Base-by-base conservation (phyloP, 2,113 vertebrate genomes). In the Percina caprodes region DNA sequence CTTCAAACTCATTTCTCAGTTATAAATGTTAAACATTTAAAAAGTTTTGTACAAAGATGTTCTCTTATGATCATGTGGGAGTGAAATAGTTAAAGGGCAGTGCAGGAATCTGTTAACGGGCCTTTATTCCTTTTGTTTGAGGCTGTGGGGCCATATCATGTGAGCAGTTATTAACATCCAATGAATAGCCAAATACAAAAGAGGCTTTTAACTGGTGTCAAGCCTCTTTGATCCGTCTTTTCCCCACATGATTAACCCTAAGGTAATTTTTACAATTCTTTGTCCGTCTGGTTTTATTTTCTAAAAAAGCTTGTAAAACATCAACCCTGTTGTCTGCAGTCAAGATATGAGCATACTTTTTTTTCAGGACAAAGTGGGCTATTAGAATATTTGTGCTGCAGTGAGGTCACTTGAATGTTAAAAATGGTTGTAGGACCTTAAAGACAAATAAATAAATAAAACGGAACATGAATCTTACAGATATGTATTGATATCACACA, bases 151-250 rank as follows among this genome's bases (percentile, higher is more conserved):
- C 4, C 10, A 35, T 51, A 52, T 61, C 70, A 65, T 69, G 70
- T 26, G 74, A 79, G 54, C 69, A 67, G 33, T 65, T 58, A 48
- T 24, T 67, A 63, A 67, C 67, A 55, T 52, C 24, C 52, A 67
- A 51, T 88, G 51, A 85, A 68, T 35, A 51, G 30, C 69, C 48
- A 67, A 55, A 56, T 49, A 74, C 18, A 74, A 70, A 68, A 74
- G 30, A 48, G 26, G 46, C 35, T 74, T 79, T 80, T 60, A 46
- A 42, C 54, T 39, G 16, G 48, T 61, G 55, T 65, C 11, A 3
- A 61, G 19, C 12, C 3, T 48, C 30, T 52, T 63, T 69, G 48
- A 77, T 42, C 45, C 10, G 18, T 26, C 2, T 19, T 69, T 75
- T 78, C 1, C 3, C 54, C 60, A 69, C 10, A 60, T 6, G n/a